A percentile compares a stretch with the other conserved stretches of the same genome.
These are phyloP conservation scores for Electrophaes corylata DNA, from an alignment of 2,888 invertebrate genomes.

Conservation along the genomic window DNA sequence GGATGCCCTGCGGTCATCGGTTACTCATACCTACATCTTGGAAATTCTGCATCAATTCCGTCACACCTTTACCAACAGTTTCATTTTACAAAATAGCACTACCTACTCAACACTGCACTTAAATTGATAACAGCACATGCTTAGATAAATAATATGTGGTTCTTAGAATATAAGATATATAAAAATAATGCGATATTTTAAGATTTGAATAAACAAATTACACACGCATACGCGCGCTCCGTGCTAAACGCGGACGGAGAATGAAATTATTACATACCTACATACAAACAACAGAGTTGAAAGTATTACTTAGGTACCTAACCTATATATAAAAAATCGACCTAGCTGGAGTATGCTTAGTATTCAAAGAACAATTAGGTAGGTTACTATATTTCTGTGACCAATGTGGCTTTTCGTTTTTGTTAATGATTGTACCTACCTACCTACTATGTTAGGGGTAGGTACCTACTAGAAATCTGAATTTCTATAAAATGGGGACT, in stretches of 20 bases:
- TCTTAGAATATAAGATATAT: not conserved
- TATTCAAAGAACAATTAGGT: conserved; percentile 34
- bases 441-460: too few species aligned
- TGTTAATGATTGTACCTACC: too few species aligned
- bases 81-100: conserved; percentile 53
- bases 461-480: not conserved
- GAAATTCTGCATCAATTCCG: conserved; percentile 65
- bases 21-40: conserved; percentile 75
- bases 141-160: not conserved
- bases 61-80: conserved; percentile 55
- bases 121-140: conserved; percentile 30
- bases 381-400: conserved; percentile 19
- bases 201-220: conserved; percentile 36
- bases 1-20: conserved; percentile 74
- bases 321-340: conserved; percentile 62
- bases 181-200: conserved; percentile 12
- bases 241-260: conserved; percentile 61
- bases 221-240: conserved; percentile 56
- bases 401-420: too few species aligned
- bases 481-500: conserved; percentile 3
- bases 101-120: conserved; percentile 48
- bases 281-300: conserved; percentile 64
- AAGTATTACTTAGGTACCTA: conserved; percentile 60
- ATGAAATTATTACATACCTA: conserved; percentile 56
- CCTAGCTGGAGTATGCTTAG: conserved; percentile 56